Evolutionary conservation across 64 coral and sea anemone genomes (phyloP), one percentile per base, ranked within the genome.

Genomic region (Platygyra sinensis): DNA sequence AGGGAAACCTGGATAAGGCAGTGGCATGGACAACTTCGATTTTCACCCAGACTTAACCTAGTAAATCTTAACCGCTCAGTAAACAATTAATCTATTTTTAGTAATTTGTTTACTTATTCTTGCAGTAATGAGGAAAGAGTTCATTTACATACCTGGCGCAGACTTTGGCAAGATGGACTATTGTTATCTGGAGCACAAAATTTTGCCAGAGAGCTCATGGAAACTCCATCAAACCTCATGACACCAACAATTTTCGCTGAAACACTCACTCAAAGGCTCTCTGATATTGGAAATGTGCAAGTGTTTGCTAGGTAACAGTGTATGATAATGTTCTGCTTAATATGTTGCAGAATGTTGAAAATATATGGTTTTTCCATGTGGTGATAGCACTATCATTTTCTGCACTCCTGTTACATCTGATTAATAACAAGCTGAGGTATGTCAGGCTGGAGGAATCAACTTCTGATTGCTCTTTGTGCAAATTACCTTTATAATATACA

Each of bases 191-290:
- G 88, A 24, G 81, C 88, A 59, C 96, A 98, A 46, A 98, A 98
- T 52, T 93, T 98, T 95, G 96, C 96, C 15, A 98, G 96, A 84
- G 89, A 90, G n/a, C 77, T 98, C 50, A 93, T 93, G 90, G 93
- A 95, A 79, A 93, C 84, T 5, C 96, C 96, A 8, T 89, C 87
- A 72, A 98, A 98, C 80, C 74, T 98, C 13, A 80, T 98, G 67
- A 98, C 96, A 39, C 96, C 96, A 83, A 93, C 55, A 79, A 31
- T 98, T 49, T 98, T 98, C 93, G 86, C 93, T 27, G 77, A 95
- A 19, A 98, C 87, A 11, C 76, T 98, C 11, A 73, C 46, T 36
- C 14, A 95, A 28, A 87, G 77, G 38, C 62, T 98, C 19, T 83
- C 80, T 29, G 60, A 80, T 54, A 50, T 94, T 22, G 72, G 80